Evolutionary conservation across 2,113 vertebrate species (phyloP).

Genomic region (Vicugna pacos): DNA sequence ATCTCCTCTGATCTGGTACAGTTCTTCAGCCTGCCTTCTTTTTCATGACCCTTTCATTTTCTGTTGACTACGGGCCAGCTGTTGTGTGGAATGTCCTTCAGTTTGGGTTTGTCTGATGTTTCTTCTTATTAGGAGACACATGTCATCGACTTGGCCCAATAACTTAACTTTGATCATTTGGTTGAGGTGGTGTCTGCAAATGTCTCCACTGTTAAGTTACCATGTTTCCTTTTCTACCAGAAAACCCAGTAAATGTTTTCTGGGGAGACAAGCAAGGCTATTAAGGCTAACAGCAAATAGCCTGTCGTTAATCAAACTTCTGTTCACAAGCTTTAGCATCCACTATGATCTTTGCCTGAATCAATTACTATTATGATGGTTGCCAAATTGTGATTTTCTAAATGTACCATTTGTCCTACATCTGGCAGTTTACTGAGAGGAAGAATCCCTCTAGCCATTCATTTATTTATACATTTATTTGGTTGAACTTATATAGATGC

Average conservation of each 20-base stretch:
- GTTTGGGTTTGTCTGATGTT: not conserved
- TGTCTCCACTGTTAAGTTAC: not conserved
- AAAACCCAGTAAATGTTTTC: not conserved
- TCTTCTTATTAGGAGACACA: not conserved
- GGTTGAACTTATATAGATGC: not conserved
- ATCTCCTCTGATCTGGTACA: not conserved
- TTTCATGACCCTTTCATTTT: not conserved
- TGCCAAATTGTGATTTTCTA: not conserved
- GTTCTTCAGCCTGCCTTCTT: not conserved
- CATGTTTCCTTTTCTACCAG: not conserved
- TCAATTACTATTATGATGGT: not conserved
- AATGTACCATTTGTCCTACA: not conserved
- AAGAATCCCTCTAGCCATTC: not conserved
- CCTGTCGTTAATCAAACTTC: not conserved
- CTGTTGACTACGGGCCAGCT: too few species aligned
- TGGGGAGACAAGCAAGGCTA: not conserved
- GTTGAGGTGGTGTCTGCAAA: not conserved
- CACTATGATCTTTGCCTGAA: too few species aligned
- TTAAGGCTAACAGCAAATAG: not conserved
- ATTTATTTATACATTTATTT: not conserved
- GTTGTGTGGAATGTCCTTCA: too few species aligned
- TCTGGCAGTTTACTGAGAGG: not conserved
- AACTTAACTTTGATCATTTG: not conserved
- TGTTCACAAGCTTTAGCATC: not conserved
- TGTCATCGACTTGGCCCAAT: fast-evolving